phyloP scores from a whole-genome alignment of 2,113 vertebrate species.

The Hippocampus mohnikei region DNA sequence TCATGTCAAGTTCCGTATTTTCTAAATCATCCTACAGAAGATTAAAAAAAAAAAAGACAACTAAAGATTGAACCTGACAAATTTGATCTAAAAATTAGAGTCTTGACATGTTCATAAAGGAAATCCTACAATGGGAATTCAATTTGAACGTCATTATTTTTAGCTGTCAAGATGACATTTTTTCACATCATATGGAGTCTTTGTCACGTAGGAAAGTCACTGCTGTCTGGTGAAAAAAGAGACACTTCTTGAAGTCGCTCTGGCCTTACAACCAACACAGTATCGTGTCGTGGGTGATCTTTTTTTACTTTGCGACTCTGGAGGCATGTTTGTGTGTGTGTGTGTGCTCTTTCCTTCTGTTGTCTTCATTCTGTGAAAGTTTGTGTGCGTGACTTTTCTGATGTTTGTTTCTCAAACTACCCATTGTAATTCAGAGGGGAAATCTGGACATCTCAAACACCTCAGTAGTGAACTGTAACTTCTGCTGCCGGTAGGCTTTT shows the following conservation, averaged over 20 bases:
- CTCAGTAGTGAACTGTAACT: slow-evolving; percentile 14
- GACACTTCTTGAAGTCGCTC: slow-evolving; percentile 52
- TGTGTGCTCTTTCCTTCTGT: slow-evolving; percentile 9
- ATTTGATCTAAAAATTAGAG: neutral
- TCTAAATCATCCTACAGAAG: too few relatives aligned
- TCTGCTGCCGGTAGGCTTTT: slow-evolving; percentile 25
- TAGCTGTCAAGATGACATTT: neutral
- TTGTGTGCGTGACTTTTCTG: slow-evolving; percentile 12
- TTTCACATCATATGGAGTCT: neutral
- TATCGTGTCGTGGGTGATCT: slow-evolving; percentile 21
- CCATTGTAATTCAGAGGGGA: slow-evolving; percentile 14
- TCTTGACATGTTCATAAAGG: neutral
- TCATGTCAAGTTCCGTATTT: too few relatives aligned
- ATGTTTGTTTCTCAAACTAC: slow-evolving; percentile 16
- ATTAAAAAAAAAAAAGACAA: too few relatives aligned
- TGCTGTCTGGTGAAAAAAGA: slow-evolving; percentile 40
- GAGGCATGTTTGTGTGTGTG: neutral
- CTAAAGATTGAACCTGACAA: too few relatives aligned
- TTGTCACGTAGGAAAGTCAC: neutral
- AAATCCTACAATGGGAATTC: neutral
- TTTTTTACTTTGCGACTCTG: slow-evolving; percentile 16
- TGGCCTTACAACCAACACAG: slow-evolving; percentile 37
- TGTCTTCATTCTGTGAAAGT: slow-evolving; percentile 27
- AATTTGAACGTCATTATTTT: neutral
- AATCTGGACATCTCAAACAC: slow-evolving; percentile 21